Percentiles rank a stretch among this genome's conserved stretches.
These are phyloP conservation scores for Anguilla obscura DNA, from an alignment of 2,797 vertebrate species.

Conservation along the genomic window DNA sequence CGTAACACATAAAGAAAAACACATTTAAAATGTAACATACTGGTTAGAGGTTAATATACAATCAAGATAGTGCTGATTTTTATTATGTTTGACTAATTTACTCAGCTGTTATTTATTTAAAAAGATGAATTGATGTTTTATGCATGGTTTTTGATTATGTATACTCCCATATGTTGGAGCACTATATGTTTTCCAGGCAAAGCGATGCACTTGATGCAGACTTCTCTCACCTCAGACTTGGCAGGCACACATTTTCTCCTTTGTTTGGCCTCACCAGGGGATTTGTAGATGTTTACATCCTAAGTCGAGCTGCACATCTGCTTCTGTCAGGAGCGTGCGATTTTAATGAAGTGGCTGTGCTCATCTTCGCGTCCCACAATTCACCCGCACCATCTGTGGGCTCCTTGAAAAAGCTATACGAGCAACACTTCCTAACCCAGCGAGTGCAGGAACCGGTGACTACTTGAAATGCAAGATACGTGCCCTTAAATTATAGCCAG, in stretches of 20 bases:
- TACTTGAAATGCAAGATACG: not conserved
- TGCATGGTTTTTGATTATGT: not conserved
- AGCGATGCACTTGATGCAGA: not conserved
- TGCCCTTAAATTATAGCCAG: not conserved
- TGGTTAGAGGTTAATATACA: not conserved
- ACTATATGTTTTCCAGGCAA: not conserved
- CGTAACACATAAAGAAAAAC: not conserved
- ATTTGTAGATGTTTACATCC: slow-evolving; percentile 39
- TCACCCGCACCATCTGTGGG: slow-evolving; percentile 19
- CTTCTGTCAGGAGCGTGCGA: slow-evolving; percentile 51
- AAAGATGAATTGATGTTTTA: not conserved
- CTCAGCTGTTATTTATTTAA: not conserved
- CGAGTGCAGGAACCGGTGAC: not conserved
- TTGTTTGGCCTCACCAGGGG: not conserved
- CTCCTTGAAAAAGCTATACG: not conserved
- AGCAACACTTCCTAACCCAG: not conserved
- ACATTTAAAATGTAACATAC: not conserved
- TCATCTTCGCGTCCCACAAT: not conserved
- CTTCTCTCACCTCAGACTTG: not conserved
- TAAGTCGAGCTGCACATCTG: slow-evolving; percentile 41
- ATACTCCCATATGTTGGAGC: not conserved
- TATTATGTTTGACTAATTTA: not conserved
- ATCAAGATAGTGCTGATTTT: not conserved
- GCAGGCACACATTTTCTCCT: not conserved
- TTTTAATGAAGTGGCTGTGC: slow-evolving; percentile 22